Percentiles rank a stretch among this genome's conserved stretches.
Evolutionary conservation across 2,113 vertebrate genomes (phyloP).

Genomic region (Mus spicilegus): DNA sequence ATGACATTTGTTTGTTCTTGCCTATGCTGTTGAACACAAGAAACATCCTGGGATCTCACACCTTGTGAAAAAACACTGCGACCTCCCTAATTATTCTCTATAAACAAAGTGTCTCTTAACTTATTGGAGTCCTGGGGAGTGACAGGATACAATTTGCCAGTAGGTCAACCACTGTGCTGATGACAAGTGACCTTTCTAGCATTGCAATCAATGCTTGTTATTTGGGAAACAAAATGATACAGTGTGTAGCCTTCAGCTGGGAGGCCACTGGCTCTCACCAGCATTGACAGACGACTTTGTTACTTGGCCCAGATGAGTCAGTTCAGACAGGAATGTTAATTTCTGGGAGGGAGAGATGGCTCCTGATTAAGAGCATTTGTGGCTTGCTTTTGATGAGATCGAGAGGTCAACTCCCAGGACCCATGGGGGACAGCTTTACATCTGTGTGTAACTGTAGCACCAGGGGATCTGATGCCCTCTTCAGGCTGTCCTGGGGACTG

Average conservation of each 20-base stretch:
- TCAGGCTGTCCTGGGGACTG: too few species aligned
- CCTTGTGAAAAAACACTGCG: conserved; percentile 33
- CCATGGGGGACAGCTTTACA: not conserved
- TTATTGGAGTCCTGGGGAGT: conserved; percentile 1
- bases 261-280: conserved; percentile 32
- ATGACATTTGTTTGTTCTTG: not conserved
- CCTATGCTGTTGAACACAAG: not conserved
- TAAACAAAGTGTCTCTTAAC: not conserved
- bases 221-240: conserved; percentile 79
- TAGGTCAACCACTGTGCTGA: conserved; percentile 64
- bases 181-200: conserved; percentile 76
- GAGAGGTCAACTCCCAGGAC: too few species aligned
- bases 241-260: conserved; percentile 71
- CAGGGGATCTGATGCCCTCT: not conserved
- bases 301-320: conserved; percentile 49
- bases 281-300: conserved; percentile 67
- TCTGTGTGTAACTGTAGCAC: not conserved
- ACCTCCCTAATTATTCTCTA: not conserved
- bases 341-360: not conserved
- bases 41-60: not conserved
- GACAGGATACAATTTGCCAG: conserved; percentile 76
- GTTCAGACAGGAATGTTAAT: conserved; percentile 69
- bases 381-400: not conserved
- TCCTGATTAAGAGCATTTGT: not conserved
- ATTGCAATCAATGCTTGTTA: conserved; percentile 75